phyloP scores from a whole-genome alignment of 1,140 invertebrate genomes.

The Drosophila chauvacae region DNA sequence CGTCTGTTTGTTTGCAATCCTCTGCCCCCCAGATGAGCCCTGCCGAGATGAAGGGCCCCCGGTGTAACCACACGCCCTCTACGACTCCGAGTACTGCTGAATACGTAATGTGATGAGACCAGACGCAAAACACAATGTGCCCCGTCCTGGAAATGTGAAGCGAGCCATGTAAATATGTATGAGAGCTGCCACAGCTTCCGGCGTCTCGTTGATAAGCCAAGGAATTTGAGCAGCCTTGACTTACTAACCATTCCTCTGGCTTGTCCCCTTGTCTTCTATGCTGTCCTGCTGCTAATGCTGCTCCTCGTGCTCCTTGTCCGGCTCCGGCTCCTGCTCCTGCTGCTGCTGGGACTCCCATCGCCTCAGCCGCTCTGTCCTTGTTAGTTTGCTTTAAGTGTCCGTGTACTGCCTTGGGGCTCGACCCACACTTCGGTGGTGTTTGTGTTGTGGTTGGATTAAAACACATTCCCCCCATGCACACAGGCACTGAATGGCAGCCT shows the following conservation, averaged over 20 bases:
- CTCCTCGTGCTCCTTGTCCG: not conserved
- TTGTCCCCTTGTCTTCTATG: conserved; percentile 1
- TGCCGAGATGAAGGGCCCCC: not conserved
- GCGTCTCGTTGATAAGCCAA: conserved; percentile 75
- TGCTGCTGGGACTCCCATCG: not conserved
- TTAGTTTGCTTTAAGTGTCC: conserved; percentile 77
- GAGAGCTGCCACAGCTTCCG: conserved; percentile 77
- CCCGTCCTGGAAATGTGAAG: conserved; percentile 33
- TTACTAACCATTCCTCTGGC: conserved; percentile 35
- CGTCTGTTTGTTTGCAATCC: conserved; percentile 8
- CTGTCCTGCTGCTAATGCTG: not conserved
- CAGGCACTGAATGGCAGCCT: not conserved
- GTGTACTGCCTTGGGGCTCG: conserved; percentile 53
- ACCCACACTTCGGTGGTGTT: conserved; percentile 40
- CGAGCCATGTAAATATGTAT: conserved; percentile 77
- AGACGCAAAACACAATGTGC: conserved; percentile 55
- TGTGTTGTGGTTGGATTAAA: conserved; percentile 67
- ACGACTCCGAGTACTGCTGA: conserved; percentile 51
- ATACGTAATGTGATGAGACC: conserved; percentile 75
- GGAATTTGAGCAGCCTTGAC: conserved; percentile 74
- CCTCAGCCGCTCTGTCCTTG: conserved; percentile 40
- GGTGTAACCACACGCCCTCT: conserved; percentile 23
- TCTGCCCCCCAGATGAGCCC: not conserved
- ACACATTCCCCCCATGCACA: conserved; percentile 28
- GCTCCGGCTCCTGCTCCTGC: not conserved